Percentiles rank a stretch among this genome's conserved stretches.
These are phyloP conservation scores for Melanophora roralis DNA, from an alignment of 2,888 invertebrate genomes.

Conservation along the genomic window DNA sequence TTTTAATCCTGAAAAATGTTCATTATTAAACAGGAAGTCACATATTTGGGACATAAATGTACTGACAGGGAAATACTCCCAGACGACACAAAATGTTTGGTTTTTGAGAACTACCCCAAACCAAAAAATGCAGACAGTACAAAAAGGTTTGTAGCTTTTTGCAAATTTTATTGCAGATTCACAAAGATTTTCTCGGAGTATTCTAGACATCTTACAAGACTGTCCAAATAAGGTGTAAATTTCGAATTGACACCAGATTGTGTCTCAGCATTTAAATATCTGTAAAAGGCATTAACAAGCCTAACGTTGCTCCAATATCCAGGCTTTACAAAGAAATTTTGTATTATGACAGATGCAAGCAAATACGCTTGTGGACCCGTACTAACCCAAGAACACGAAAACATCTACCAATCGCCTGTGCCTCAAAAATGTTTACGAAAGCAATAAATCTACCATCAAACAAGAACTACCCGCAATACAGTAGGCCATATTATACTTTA, in stretches of 20 bases:
- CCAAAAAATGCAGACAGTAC: background rate
- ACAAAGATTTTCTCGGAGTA: conserved; percentile 2
- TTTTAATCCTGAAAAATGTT: too few species aligned
- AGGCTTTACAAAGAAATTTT: conserved; percentile 46
- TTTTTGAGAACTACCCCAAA: background rate
- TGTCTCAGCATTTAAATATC: conserved; percentile 44
- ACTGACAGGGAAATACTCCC: background rate
- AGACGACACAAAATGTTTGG: background rate
- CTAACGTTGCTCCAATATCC: conserved; percentile 53
- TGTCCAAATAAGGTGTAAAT: conserved; percentile 34
- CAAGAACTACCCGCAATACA: too few species aligned
- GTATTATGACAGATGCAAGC: too few species aligned
- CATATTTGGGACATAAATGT: background rate
- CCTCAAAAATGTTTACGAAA: too few species aligned
- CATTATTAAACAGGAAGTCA: background rate
- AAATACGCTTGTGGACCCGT: conserved; percentile 59
- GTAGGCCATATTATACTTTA: too few species aligned
- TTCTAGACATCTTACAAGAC: background rate
- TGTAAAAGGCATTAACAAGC: conserved; percentile 25
- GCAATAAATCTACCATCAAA: too few species aligned
- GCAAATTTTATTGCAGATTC: too few species aligned
- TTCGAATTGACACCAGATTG: too few species aligned
- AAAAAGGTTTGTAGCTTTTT: background rate
- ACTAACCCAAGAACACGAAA: too few species aligned
- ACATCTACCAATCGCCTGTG: too few species aligned